These are phyloP conservation scores for Muricea muricata DNA, from an alignment of 92 coral and sea anemone species.

Conservation along the genomic window DNA sequence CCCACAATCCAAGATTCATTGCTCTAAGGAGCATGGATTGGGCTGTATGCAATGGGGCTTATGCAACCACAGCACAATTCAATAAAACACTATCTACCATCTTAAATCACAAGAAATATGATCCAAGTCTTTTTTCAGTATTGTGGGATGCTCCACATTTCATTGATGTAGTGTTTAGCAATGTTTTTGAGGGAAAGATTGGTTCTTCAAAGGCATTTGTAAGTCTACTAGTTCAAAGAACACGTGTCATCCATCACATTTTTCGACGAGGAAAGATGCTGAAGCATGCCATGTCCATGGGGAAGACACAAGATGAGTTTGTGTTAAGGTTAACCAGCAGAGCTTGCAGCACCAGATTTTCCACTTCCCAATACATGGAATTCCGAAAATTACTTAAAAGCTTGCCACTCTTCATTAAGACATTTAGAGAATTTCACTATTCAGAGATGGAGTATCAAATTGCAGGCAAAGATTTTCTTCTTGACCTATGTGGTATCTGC, in stretches of 20 bases:
- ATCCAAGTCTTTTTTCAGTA: constrained; percentile 16
- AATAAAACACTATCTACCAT: constrained; percentile 11
- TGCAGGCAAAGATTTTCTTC: constrained; percentile 2
- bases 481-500: constrained; percentile 25
- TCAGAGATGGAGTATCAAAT: constrained; percentile 9
- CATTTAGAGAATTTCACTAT: constrained; percentile 28
- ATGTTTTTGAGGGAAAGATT: constrained; percentile 35
- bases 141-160: constrained; percentile 38
- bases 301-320: constrained; percentile 2
- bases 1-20: constrained; percentile 23
- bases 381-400: constrained; percentile 13
- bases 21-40: constrained; percentile 36
- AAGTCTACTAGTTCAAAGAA: constrained; percentile 28
- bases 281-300: constrained; percentile 16
- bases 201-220: constrained; percentile 33
- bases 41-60: constrained; percentile 40
- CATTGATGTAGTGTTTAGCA: constrained; percentile 29
- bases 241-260: constrained; percentile 29
- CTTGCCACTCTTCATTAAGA: constrained; percentile 19
- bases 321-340: constrained; percentile 35
- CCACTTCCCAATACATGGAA: constrained; percentile 4
- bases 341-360: constrained; percentile 11
- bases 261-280: constrained; percentile 28
- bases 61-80: constrained; percentile 28
- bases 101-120: constrained; percentile 25